These are phyloP conservation scores for Calonectris borealis DNA, from an alignment of 2,113 vertebrate species.

Conservation along the genomic window DNA sequence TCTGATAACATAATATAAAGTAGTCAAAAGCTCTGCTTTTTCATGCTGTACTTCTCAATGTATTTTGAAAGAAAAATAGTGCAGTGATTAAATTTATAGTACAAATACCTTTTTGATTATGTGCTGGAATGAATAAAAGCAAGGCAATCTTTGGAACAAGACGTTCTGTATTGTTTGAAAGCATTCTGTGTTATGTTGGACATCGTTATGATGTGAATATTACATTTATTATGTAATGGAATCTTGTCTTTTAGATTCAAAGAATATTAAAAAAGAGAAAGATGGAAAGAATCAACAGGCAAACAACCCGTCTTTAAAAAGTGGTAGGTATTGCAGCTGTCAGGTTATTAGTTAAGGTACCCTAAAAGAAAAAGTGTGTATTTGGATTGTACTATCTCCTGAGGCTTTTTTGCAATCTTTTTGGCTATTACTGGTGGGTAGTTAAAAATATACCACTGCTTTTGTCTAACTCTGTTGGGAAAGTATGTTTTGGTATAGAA, in stretches of 20 bases:
- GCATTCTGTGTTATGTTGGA: constrained; percentile 3
- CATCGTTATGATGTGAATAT: background rate
- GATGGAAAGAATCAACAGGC: constrained; percentile 75
- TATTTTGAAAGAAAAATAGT: background rate
- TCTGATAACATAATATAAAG: background rate
- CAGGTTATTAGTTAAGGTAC: constrained; percentile 23
- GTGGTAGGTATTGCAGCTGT: constrained; percentile 76
- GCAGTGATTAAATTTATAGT: background rate
- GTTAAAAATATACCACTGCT: background rate
- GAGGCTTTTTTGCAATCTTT: background rate
- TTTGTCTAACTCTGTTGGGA: background rate
- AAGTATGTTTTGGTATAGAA: background rate
- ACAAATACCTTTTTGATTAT: background rate
- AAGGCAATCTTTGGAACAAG: background rate
- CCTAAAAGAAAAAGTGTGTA: background rate
- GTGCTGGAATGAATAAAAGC: background rate
- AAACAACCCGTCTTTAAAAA: constrained; percentile 69
- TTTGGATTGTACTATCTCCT: background rate
- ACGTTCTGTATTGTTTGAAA: constrained; percentile 5
- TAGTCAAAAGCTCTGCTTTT: background rate
- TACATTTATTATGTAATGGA: constrained; percentile 40
- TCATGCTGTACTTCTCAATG: background rate
- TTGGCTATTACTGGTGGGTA: background rate
- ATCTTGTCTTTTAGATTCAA: constrained; percentile 82
- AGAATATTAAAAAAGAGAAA: constrained; percentile 85